phyloP scores from a whole-genome alignment of 1,140 invertebrate genomes.

The Zaprionus nigranus region DNA sequence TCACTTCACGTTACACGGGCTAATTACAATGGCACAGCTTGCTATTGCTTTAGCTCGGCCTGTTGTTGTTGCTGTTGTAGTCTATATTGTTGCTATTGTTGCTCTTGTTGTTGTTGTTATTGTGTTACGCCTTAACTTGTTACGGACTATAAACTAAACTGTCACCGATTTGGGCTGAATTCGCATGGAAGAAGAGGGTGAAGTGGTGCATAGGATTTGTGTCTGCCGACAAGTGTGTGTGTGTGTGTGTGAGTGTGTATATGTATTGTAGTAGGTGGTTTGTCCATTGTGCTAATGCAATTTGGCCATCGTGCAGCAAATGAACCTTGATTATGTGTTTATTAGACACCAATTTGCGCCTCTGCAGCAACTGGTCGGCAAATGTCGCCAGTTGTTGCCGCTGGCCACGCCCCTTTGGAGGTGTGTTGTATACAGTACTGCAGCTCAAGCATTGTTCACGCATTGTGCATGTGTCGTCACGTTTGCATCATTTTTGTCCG shows the following conservation, averaged over 20 bases:
- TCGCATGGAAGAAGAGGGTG: neutral
- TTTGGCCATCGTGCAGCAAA: constrained; percentile 67
- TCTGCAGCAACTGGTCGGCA: constrained; percentile 9
- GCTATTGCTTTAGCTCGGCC: no score
- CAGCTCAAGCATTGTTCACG: neutral
- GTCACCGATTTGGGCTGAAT: constrained; percentile 55
- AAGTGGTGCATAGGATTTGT: constrained; percentile 6
- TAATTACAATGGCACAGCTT: constrained; percentile 43
- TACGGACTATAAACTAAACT: constrained; percentile 72
- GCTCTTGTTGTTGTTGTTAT: constrained; percentile 24
- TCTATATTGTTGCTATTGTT: constrained; percentile 9
- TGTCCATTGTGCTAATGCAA: constrained; percentile 73
- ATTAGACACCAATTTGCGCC: constrained; percentile 73
- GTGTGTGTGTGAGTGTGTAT: neutral
- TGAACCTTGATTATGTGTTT: constrained; percentile 78
- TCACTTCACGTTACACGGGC: constrained; percentile 29
- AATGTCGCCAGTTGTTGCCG: neutral
- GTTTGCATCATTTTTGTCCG: constrained; percentile 14
- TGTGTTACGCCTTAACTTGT: constrained; percentile 56
- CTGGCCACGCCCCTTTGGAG: neutral
- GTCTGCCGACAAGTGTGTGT: constrained; percentile 56
- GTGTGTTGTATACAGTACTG: no score
- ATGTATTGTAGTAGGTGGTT: neutral
- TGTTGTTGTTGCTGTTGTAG: constrained; percentile 21
- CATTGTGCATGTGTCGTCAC: constrained; percentile 1